Evolutionary conservation across 2,888 invertebrate genomes (phyloP), one percentile per base, ranked within the genome.

Genomic region (Acanthopleura granulata): DNA sequence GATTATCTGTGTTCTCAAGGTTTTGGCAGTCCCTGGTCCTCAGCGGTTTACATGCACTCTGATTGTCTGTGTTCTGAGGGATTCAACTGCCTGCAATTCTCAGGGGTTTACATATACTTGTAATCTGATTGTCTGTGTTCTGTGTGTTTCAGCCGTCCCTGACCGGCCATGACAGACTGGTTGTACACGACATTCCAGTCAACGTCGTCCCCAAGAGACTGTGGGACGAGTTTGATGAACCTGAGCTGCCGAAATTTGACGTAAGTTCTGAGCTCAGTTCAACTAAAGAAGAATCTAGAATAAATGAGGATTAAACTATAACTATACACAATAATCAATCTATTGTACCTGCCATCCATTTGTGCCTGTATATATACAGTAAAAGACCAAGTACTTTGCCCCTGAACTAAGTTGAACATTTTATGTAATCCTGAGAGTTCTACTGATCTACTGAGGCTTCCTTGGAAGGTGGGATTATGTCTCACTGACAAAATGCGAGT

Each of bases 141-240:
- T 57, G 22, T 66, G 25, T 66, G 1, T 66, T 66, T 25, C 82
- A 92, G 91, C 93, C 94, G 0, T 93, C 93, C 15, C 91, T 93
- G 57, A 92, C 92, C 62, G 92, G 93, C 72, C 93, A 93, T 82
- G 93, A 93, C 12, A 92, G 95, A 76, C 93, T 94, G 82, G 95
- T 95, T 78, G 93, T 94, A 1, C 96, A 96, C 89, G 96, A 97
- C 87, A 94, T 96, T 78, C 95, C 96, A 0, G 95, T 96, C 0
- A 92, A 93, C 78, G 93, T 96, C 0, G 93, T 97, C 80, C 93
- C 95, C 0, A 92, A 94, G 79, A 93, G 94, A 84, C 91, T 94
- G 83, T 96, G 96, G 96, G 89, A 91, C 0, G 94, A 95, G 77
- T 95, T 94, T 88, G 92, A 93, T 73, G 94, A 95, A 85, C 96